These are phyloP conservation scores for Syrmaticus mikado DNA, from an alignment of 2,113 vertebrate species.

Conservation along the genomic window DNA sequence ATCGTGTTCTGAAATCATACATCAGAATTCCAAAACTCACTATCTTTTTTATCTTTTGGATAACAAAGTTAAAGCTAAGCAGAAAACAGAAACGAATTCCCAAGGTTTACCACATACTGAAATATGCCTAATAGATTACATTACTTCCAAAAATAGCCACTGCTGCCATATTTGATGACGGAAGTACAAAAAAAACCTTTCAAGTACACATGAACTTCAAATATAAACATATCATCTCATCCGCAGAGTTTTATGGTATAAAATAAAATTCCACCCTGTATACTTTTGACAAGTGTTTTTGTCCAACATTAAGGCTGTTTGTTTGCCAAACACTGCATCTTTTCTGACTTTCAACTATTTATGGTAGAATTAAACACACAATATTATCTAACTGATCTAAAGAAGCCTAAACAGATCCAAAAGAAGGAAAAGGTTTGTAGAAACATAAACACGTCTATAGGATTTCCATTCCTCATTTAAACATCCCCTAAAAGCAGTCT, in stretches of 20 bases:
- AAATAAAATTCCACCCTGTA: not conserved
- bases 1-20: not conserved
- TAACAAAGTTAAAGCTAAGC: not conserved
- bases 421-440: not conserved
- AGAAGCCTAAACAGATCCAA: not conserved
- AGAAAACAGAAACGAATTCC: not conserved
- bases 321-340: not conserved
- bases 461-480: not conserved
- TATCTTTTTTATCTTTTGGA: not conserved
- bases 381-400: not conserved
- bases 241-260: not conserved
- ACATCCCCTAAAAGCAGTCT: not conserved
- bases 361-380: not conserved
- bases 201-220: not conserved
- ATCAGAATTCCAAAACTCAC: not conserved
- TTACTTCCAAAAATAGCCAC: not conserved
- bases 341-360: not conserved
- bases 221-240: not conserved
- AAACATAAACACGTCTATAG: not conserved
- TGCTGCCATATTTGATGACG: fast-evolving
- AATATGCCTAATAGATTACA: not conserved
- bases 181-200: not conserved
- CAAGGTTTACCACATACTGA: not conserved
- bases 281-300: not conserved
- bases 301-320: not conserved